Base-by-base conservation (phyloP, 2,888 invertebrate species). In the Coecobrya sp. region DNA sequence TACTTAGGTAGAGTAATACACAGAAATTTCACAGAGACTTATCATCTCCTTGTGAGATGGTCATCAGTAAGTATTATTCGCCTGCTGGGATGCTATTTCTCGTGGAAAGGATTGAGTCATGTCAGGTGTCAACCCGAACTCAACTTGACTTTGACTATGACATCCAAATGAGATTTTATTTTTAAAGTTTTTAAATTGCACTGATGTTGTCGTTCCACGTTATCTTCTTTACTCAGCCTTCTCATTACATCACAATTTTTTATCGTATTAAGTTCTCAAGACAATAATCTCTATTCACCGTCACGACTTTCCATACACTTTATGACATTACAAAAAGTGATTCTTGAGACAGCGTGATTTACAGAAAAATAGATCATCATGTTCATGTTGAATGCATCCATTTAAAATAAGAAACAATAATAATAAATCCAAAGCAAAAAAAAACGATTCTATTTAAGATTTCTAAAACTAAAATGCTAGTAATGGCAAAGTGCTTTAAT, bases 141-240 rank as follows among this genome's bases (percentile, higher is more conserved):
- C 30, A n/a, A 81, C 27, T 84, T 79, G 79, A 88, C 59, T 82
- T 62, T 76, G 65, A 88, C 45, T 52, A 86, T 86, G 86, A 89
- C 42, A 81, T 68, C 55, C n/a, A 86, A 65, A 62, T 90, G 84
- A 62, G 70, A 88, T 88, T 70, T 79, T 79, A 59, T 70, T 79
- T 49, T 84, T 45, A 19, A 84, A 84, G 11, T 59, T 55, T 36
- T n/a, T 36, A 36, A 36, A 36, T 36, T 2, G 7, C 36, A 36
- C 36, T 7, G 7, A 81, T 81, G 81, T 27, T 25, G 49, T 10
- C 52, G 45, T 45, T 22, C 22, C 49, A 27, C 52, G 16, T 4
- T 79, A 22, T 30, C 19, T 16, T 1, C 27, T 25, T 27, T 52
- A 25, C 16, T 36, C 16, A n/a, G 3, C 30, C 25, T 55, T 25